phyloP scores from a whole-genome alignment of 2,888 invertebrate species.

The Ypsolopha scabrella region DNA sequence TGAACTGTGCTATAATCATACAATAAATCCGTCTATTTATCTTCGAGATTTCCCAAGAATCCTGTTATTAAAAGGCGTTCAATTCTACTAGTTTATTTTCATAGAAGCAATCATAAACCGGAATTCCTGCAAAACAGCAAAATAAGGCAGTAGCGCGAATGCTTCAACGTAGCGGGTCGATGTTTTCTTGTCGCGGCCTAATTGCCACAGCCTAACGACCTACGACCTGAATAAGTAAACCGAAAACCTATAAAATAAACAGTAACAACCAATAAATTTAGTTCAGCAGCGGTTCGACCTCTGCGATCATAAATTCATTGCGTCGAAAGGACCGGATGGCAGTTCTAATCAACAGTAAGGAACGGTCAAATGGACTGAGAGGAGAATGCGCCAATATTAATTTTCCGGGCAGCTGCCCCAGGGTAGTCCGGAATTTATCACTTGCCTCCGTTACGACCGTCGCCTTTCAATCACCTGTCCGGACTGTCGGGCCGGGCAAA shows the following conservation, averaged over 20 bases:
- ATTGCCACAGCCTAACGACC: conserved; percentile 51
- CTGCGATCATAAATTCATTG: conserved; percentile 16
- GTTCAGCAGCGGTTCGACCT: neutral
- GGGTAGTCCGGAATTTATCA: conserved; percentile 44
- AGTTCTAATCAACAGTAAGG: conserved; percentile 22
- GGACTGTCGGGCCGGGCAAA: conserved; percentile 6
- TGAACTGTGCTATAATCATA: too few relatives aligned
- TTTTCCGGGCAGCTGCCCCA: conserved; percentile 46
- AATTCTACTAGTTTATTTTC: neutral
- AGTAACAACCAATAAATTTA: neutral
- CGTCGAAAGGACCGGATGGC: conserved; percentile 15
- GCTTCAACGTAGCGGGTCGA: conserved; percentile 26
- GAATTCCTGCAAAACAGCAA: neutral
- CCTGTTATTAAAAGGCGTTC: too few relatives aligned
- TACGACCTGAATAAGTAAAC: conserved; percentile 39
- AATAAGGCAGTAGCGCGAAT: conserved; percentile 18
- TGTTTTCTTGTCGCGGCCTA: conserved; percentile 48
- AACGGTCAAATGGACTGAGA: conserved; percentile 12
- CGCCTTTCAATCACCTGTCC: conserved; percentile 47
- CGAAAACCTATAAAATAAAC: neutral
- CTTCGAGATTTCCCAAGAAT: too few relatives aligned
- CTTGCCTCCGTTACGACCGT: conserved; percentile 31
- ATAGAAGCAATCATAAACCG: neutral
- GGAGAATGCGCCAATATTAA: conserved; percentile 33
- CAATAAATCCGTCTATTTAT: too few relatives aligned